Conservation (phyloP, 2,797 vertebrate genomes). For the Ceyx erithaca region DNA sequence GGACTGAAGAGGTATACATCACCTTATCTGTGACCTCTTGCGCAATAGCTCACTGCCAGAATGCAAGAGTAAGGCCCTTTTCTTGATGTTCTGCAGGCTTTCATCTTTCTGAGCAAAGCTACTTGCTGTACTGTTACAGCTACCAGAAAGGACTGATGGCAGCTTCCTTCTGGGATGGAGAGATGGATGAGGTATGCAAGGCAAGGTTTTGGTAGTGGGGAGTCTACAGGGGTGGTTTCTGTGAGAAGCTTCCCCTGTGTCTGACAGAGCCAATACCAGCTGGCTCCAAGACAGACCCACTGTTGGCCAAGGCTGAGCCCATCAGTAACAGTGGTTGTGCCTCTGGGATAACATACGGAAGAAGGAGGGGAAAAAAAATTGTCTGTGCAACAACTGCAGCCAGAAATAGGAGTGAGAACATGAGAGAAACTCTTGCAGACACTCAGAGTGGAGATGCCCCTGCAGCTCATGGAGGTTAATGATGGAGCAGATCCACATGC, state of each 20-base stretch:
- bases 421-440: not conserved
- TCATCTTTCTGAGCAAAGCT: not conserved
- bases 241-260: not conserved
- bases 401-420: not conserved
- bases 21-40: not conserved
- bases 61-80: not conserved
- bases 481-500: not conserved
- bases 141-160: not conserved
- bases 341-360: not conserved
- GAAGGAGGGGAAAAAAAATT: fast-evolving
- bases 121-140: not conserved
- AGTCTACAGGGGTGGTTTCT: not conserved
- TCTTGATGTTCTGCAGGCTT: not conserved
- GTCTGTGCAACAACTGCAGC: not conserved
- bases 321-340: not conserved
- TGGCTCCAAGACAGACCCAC: fast-evolving
- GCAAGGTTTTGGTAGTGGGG: not conserved
- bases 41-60: not conserved
- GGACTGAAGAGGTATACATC: not conserved
- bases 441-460: too few relatives aligned
- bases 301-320: not conserved
- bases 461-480: not conserved
- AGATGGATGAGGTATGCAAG: not conserved
- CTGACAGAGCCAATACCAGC: fast-evolving
- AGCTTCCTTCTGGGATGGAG: not conserved